phyloP scores from a whole-genome alignment of 1,140 invertebrate species.

The Drosophila virilis region DNA sequence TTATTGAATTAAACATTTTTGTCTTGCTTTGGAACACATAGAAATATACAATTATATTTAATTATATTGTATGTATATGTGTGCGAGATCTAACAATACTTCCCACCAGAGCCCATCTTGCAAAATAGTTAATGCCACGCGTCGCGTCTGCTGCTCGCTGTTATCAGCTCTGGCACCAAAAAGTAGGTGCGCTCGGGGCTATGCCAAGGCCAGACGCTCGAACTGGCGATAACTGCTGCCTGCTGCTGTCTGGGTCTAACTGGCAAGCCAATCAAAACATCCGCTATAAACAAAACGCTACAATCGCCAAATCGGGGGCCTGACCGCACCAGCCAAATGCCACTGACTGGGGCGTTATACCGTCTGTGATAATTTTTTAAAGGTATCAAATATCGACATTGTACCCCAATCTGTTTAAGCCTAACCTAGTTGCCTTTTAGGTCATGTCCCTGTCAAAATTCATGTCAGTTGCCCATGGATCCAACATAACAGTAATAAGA shows the following conservation, averaged over 20 bases:
- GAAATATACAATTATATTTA: constrained; percentile 44
- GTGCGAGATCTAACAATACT: neutral
- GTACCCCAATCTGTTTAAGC: neutral
- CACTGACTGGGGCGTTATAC: constrained; percentile 48
- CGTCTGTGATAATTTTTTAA: constrained; percentile 8
- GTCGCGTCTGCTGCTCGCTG: constrained; percentile 13
- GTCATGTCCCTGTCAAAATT: neutral
- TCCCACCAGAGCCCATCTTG: neutral
- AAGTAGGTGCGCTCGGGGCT: constrained; percentile 24
- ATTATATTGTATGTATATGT: constrained; percentile 22
- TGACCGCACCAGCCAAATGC: constrained; percentile 57
- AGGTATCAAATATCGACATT: neutral
- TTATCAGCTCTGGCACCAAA: constrained; percentile 30
- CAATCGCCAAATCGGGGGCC: constrained; percentile 58
- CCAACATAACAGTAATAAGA: neutral
- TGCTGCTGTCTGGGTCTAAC: constrained; percentile 38
- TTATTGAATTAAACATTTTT: constrained; percentile 50
- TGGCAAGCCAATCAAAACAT: constrained; percentile 66
- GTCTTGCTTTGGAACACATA: constrained; percentile 57
- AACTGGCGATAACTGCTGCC: constrained; percentile 17
- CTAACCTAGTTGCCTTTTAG: neutral
- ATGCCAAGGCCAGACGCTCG: constrained; percentile 39
- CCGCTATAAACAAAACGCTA: constrained; percentile 64
- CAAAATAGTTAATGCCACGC: constrained; percentile 17
- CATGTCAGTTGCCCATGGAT: neutral